Percentiles rank a stretch among this genome's conserved stretches.
Conservation (phyloP, 2,888 invertebrate genomes). For the Entomobrya proxima region DNA sequence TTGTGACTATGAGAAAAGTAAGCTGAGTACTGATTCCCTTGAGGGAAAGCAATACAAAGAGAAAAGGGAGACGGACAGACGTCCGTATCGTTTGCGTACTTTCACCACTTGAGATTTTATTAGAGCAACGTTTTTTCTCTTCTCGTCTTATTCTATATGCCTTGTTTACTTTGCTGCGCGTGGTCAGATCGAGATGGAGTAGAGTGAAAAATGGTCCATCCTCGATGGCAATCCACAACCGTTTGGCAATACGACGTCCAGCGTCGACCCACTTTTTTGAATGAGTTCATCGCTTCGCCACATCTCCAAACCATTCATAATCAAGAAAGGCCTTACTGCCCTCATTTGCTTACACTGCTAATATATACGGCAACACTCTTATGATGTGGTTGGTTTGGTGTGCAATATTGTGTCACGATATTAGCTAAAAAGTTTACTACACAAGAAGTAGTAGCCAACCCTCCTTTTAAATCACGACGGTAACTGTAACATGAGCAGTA, state of each 20-base stretch:
- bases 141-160: not conserved
- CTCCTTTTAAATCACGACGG: constrained; percentile 5
- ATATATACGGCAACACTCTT: not conserved
- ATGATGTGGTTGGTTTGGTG: not conserved
- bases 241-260: constrained; percentile 68
- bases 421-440: not conserved
- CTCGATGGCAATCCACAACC: constrained; percentile 67
- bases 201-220: constrained; percentile 66
- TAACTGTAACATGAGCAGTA: not conserved
- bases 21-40: constrained; percentile 53
- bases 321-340: constrained; percentile 67
- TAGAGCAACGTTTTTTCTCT: constrained; percentile 37
- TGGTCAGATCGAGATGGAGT: constrained; percentile 59
- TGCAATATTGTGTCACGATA: constrained; percentile 30
- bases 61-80: constrained; percentile 42
- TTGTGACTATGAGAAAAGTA: constrained; percentile 62
- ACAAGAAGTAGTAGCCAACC: not conserved
- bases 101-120: not conserved
- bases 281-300: constrained; percentile 75
- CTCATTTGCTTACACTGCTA: constrained; percentile 54
- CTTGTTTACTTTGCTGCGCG: constrained; percentile 40
- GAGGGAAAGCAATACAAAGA: constrained; percentile 8
- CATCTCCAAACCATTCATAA: constrained; percentile 73
- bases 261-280: constrained; percentile 75
- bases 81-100: not conserved